Evolutionary conservation across 1,140 invertebrate species (phyloP).

Genomic region (Lerema accius): DNA sequence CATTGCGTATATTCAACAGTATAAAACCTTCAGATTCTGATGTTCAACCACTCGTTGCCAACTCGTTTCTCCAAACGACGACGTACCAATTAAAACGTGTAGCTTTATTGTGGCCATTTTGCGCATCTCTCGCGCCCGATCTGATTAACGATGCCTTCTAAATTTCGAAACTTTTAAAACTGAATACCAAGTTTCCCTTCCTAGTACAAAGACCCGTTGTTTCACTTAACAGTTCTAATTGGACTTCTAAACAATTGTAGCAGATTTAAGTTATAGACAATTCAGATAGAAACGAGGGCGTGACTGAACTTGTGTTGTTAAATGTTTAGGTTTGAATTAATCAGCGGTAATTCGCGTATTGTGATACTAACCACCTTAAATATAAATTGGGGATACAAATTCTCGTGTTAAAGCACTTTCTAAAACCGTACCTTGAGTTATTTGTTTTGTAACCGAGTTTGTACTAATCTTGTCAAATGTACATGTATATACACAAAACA

Average conservation of each 20-base stretch:
- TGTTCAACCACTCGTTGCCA: not conserved
- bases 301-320: not conserved
- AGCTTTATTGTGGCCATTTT: slow-evolving; percentile 33
- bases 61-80: slow-evolving; percentile 7
- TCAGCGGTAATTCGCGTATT: no score
- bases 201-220: slow-evolving; percentile 16
- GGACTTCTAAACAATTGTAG: slow-evolving; percentile 14
- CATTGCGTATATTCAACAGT: no score
- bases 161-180: slow-evolving; percentile 47
- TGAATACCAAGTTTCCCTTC: slow-evolving; percentile 32
- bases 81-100: slow-evolving; percentile 39
- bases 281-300: not conserved
- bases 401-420: no score
- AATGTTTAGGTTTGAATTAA: no score
- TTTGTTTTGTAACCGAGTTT: no score
- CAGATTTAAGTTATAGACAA: slow-evolving; percentile 18
- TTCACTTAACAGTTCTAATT: slow-evolving; percentile 19
- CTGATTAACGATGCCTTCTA: slow-evolving; percentile 45
- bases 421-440: no score
- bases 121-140: slow-evolving; percentile 41
- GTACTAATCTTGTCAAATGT: no score
- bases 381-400: no score
- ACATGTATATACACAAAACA: no score
- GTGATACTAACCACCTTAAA: no score
- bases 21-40: no score